These are phyloP conservation scores for Phorcus lineatus DNA, from an alignment of 2,888 invertebrate genomes.

Conservation along the genomic window DNA sequence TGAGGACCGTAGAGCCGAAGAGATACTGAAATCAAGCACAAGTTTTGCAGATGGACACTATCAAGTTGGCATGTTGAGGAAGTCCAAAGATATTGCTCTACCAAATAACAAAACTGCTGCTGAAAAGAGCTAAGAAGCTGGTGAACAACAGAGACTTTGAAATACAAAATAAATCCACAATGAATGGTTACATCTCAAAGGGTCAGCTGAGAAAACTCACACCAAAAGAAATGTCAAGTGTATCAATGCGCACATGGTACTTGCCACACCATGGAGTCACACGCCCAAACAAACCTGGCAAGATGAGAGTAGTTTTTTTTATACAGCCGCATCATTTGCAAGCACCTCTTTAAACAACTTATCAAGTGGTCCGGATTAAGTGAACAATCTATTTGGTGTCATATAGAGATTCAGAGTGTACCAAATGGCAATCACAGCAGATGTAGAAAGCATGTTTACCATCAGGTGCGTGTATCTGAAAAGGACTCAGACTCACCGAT, in stretches of 20 bases:
- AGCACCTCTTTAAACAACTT: constrained; percentile 5
- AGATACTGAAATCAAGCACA: neutral
- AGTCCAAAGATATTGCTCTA: neutral
- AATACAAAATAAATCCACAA: neutral
- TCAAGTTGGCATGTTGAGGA: constrained; percentile 9
- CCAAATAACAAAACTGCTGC: neutral
- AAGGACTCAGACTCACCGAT: neutral
- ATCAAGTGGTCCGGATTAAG: neutral
- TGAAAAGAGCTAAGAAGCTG: neutral
- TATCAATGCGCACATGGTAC: neutral
- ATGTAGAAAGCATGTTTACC: constrained; percentile 29
- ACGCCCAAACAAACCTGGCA: neutral
- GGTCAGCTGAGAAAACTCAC: constrained; percentile 4
- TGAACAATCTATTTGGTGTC: constrained; percentile 22
- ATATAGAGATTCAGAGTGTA: constrained; percentile 23
- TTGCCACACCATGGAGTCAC: constrained; percentile 18
- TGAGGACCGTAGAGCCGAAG: neutral
- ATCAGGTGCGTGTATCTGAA: constrained; percentile 4
- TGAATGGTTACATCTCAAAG: constrained; percentile 13
- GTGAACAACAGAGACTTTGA: neutral
- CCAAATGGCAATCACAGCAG: constrained; percentile 15
- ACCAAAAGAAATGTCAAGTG: neutral
- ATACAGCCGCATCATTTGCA: neutral
- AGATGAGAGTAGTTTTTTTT: constrained; percentile 1
- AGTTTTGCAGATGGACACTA: neutral